Evolutionary conservation across 2,888 invertebrate genomes (phyloP), one percentile per base, ranked within the genome.

Genomic region (Hypolimnas misippus): DNA sequence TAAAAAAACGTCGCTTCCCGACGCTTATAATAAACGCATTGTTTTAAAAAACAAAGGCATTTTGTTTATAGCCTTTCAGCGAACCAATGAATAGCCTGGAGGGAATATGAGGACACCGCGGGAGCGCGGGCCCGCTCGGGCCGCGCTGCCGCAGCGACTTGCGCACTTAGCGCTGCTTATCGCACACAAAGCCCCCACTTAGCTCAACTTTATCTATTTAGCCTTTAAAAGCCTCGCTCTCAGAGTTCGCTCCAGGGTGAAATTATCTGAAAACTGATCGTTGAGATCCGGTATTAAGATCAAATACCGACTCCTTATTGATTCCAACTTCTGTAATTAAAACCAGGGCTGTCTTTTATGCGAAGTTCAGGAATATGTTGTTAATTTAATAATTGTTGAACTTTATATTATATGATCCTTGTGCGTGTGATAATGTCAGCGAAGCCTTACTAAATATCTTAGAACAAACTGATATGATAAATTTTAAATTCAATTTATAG

Each of bases 261-360:
- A 38, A 29, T 46, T 52, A 59, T 53, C 44, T 35, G 53, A 35
- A 46, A 54, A 60, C 53, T 54, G 59, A 49, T 54, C 46, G 44
- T 52, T 14, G 14, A 38, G 44, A 59, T 44, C 49, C 35, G 35
- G 12, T 12, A 31, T 16, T 17, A 21, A 52, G 42, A 58, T 57
- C 50, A 25, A 50, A 50, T 17, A 35, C 49, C 21, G 7, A 50
- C 38, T 29, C 49, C 14, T 57, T 51, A 57, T 57, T 51, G 35
- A 40, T 17, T 57, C 40, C 29, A 58, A 58, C 31, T 42, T 52
- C 16, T 10, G 33, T 52, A 51, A 52, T 52, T 58, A 52, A 51
- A 42, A 50, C 42, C 50, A 14, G 51, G 38, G n/a, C 10, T 51
- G 14, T 14, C 31, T 51, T 12, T 7, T 14, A 19, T 12, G 0